Percentiles rank a stretch among this genome's conserved stretches.
Conservation (phyloP, 2,113 vertebrate species). For the Panthera leo region DNA sequence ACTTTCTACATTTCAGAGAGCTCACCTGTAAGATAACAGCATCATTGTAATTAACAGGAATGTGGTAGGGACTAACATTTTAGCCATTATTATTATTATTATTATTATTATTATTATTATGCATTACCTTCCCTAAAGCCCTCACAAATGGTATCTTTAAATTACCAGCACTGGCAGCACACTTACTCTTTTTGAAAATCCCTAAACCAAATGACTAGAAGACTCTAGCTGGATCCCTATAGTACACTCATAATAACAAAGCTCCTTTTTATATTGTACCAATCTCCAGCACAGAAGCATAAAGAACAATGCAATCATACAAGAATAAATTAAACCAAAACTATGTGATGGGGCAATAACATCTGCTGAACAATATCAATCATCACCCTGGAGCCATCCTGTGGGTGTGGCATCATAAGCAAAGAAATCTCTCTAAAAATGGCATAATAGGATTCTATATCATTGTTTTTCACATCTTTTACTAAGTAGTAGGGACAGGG, state of each 20-base stretch:
- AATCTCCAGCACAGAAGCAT: not conserved
- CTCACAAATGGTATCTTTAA: not conserved
- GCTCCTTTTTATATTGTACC: not conserved
- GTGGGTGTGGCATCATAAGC: not conserved
- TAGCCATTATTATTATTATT: not conserved
- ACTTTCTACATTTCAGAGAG: not conserved
- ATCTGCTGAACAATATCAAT: not conserved
- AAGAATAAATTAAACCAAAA: constrained; percentile 5
- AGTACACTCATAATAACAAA: not conserved
- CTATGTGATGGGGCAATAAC: not conserved
- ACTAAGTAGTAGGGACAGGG: not conserved
- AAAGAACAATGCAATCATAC: not conserved
- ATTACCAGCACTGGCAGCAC: not conserved
- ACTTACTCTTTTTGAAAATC: not conserved
- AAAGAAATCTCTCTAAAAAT: not conserved
- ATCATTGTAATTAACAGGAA: not conserved
- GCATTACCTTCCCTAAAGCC: not conserved
- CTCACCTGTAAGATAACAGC: not conserved
- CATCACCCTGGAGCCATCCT: not conserved
- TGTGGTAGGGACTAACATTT: not conserved
- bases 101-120: not conserved
- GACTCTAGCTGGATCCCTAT: not conserved
- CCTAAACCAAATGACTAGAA: not conserved
- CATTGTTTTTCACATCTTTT: not conserved
- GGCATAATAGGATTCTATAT: not conserved